Evolutionary conservation across 2,888 invertebrate genomes (phyloP).

Genomic region (Drosophila paramelanica): DNA sequence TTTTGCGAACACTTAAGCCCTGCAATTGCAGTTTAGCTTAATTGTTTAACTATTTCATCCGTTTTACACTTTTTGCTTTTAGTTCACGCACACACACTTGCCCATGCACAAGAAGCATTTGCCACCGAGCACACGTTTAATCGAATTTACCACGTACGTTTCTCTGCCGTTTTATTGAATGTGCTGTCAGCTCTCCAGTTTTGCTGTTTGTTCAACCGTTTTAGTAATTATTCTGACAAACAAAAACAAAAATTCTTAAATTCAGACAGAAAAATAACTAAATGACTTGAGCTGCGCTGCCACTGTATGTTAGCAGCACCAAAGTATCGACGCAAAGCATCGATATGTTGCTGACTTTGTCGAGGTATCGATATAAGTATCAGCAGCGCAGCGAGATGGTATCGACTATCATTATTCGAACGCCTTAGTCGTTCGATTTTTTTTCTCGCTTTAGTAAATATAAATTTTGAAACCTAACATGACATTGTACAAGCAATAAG

Average conservation of each 20-base stretch:
- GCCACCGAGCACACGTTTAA: conserved; percentile 61
- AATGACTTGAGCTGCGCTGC: conserved; percentile 63
- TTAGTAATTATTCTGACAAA: conserved; percentile 44
- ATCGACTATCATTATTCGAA: conserved; percentile 6
- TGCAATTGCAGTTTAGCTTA: conserved; percentile 40
- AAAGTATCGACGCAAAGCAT: conserved; percentile 45
- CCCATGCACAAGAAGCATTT: conserved; percentile 48
- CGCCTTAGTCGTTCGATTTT: conserved; percentile 4
- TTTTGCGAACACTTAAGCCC: conserved; percentile 23
- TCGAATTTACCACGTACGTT: conserved; percentile 71
- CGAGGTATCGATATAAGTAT: conserved; percentile 19
- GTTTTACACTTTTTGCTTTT: conserved; percentile 77
- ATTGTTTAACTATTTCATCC: conserved; percentile 67
- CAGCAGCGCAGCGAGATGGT: background rate
- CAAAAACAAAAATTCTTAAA: conserved; percentile 62
- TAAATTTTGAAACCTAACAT: conserved; percentile 2
- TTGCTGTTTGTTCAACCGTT: conserved; percentile 28
- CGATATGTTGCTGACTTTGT: conserved; percentile 24
- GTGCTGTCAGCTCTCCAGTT: conserved; percentile 34
- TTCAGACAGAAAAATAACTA: conserved; percentile 63
- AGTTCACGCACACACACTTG: conserved; percentile 57
- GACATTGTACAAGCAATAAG: background rate
- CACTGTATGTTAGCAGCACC: conserved; percentile 49
- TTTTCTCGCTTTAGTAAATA: background rate
- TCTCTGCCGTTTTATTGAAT: conserved; percentile 48